Evolutionary conservation across 2,113 vertebrate species (phyloP).

Genomic region (Daboia siamensis): DNA sequence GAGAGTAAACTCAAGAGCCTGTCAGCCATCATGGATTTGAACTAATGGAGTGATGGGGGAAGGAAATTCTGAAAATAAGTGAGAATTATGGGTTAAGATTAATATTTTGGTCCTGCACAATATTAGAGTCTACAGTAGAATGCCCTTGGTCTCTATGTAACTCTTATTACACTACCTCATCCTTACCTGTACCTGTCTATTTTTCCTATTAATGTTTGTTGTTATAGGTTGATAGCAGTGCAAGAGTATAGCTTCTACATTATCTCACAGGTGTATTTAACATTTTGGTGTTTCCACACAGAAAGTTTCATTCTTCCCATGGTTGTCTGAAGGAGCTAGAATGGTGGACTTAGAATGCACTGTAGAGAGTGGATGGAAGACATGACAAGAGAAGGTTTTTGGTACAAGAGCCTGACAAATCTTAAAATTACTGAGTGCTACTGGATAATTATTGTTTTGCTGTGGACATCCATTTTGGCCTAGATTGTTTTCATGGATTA

Average conservation of each 20-base stretch:
- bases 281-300: neutral
- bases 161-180: neutral
- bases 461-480: neutral
- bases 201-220: neutral
- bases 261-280: neutral
- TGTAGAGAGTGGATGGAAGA: neutral
- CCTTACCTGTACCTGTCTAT: neutral
- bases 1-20: neutral
- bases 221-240: neutral
- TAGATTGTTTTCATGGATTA: neutral
- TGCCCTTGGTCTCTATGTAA: neutral
- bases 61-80: neutral
- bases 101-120: neutral
- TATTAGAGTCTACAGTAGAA: neutral
- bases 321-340: neutral
- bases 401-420: neutral
- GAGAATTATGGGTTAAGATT: neutral
- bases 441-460: neutral
- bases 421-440: neutral
- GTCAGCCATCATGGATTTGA: neutral
- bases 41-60: neutral
- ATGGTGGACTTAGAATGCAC: neutral
- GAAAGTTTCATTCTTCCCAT: neutral
- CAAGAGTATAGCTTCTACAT: neutral
- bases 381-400: neutral